Evolutionary conservation across 2,797 vertebrate genomes (phyloP), one percentile per base, ranked within the genome.

Genomic region (Champsocephalus gunnari): DNA sequence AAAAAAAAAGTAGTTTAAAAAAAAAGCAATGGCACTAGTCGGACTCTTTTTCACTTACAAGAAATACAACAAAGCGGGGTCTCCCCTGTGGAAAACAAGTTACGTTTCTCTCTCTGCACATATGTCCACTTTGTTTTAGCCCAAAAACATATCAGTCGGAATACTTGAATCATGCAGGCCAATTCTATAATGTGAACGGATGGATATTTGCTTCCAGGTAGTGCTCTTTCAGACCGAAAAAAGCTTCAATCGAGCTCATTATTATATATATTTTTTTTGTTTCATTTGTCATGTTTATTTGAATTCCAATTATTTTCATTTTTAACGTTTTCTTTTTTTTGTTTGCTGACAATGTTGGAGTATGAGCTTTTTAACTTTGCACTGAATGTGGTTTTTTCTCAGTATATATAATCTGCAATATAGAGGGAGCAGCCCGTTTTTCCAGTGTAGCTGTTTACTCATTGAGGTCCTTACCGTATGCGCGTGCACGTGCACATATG

Each of bases 111-210:
- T 92, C 96, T 96, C 96, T 98, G 97, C 97, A 99, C 97, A 98
- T 97, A 96, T 95, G 96, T 97, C 97, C 97, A 97, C 96, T 98
- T 98, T 98, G 94, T 98, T 98, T 98, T 97, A 96, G 96, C 97
- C 98, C 97, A 97, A 97, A 93, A 97, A 99, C 98, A 99, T 99
- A 98, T 99, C 98, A 99, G 97, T 99, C 97, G 95, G 95, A 98
- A 99, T 99, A 99, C 98, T 99, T 99, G 98, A 99, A 99, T 99
- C 97, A 97, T 97, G 96, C 98, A 99, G 97, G 98, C 98, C 97
- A 98, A 98, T 97, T 96, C 95, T 96, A 98, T 97, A 99, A 99
- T 99, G 98, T 99, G 98, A 99, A 99, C 95, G 93, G 96, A 96
- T 97, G 96, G 96, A 96, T 97, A 96, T 97, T 97, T 96, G 97